Base-by-base conservation (phyloP, 2,797 vertebrate species). In the Protonibea diacanthus region DNA sequence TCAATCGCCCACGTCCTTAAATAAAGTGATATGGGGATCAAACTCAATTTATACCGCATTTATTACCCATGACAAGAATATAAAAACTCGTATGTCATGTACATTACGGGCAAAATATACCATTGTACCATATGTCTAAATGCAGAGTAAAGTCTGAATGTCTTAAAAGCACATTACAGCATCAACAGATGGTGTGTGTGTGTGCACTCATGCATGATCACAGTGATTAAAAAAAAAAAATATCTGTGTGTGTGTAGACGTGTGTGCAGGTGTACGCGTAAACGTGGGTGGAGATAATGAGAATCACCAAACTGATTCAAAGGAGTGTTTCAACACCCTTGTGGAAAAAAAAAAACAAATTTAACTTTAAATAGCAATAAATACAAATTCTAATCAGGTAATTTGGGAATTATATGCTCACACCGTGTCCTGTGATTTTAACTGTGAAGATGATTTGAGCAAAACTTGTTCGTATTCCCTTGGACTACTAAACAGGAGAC, bases 381-480 rank as follows among this genome's bases (percentile, higher is more conserved):
- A 71, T 78, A 51, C 17, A 61, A 60, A 61, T 45, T 80, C 44
- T 77, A 53, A 71, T 77, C 38, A 76, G 61, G 55, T 66, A 68
- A 80, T 80, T 69, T 79, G 38, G 52, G 21, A 78, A 67, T 76
- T 29, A 64, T 21, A 65, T 64, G 38, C 52, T 65, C 38, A 70
- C 72, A 23, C 53, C 56, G 47, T 45, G 61, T 74, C 62, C 21
- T 61, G 45, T 75, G 27, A 81, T 74, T 80, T 58, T 67, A 53
- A 75, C 62, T 76, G 74, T 57, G 71, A 61, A 71, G 66, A 80
- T 76, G 61, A 77, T 71, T 71, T 74, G 64, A 82, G 69, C 56
- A 76, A 69, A 76, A 77, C 74, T 40, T 80, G 63, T 71, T 83
- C 78, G 84, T 79, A 78, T 85, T 87, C 75, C 76, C 71, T 86